Base-by-base conservation (phyloP, 2,888 invertebrate genomes). In the Spisula solida region DNA sequence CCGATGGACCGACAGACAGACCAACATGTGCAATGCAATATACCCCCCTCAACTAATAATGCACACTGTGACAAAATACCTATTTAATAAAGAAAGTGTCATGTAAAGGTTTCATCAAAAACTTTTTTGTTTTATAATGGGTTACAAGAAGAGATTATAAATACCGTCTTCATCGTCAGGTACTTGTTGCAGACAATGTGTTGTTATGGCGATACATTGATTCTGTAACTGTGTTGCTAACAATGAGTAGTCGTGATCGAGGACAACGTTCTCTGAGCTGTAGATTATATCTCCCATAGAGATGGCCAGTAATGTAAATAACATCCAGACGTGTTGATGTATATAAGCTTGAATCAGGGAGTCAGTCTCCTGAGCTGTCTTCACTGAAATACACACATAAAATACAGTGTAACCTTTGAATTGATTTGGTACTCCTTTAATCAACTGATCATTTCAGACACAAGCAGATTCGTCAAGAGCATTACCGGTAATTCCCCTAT, bases 321-420 rank as follows among this genome's bases (percentile, higher is more conserved):
- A 89, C 87, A 96, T 94, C 96, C 96, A 96, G 0, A 95, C 95
- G 91, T 96, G 96, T 88, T 96, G 96, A 93, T 96, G 96, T 56
- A 96, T 95, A 93, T 96, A 96, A 0, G 95, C 95, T 92, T 96
- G 95, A 55, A 96, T 94, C 55, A 95, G 91, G 0, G 95, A 95
- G 92, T 95, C 95, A 6, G 94, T 94, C 25, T 94, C 94, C 91
- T 95, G 95, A 16, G 93, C 94, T 10, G 95, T 94, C 85, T 94
- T 95, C 90, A 95, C 96, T 96, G 94, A 0, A 90, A 78, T 6
- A 66, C 12, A 78, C 25, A 66, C 12, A 41, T 8, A 41, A 41
- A 41, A 41, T 41, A 41, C 41, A 41, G 41, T 41, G 41, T 5
- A 41, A 41, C 41, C 41, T 41, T 8, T n/a, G n/a, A n/a, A n/a